These are phyloP conservation scores for Corbicula japonica DNA, from an alignment of 2,888 invertebrate genomes.

Conservation along the genomic window DNA sequence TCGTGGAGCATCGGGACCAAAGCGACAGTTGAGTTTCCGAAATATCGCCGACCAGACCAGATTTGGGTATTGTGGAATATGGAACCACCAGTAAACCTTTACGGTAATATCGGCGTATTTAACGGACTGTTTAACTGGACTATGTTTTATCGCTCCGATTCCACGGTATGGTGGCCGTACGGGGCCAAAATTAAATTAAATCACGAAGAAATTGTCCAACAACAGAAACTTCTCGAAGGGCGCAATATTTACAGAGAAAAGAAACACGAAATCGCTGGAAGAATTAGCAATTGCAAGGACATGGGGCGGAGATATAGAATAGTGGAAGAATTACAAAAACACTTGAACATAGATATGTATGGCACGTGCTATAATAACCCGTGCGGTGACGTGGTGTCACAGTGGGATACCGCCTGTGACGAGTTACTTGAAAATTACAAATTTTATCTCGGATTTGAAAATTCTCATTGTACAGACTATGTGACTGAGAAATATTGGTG, in stretches of 20 bases:
- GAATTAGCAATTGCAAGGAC: conserved; percentile 56
- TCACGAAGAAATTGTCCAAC: conserved; percentile 5
- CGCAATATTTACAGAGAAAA: conserved; percentile 47
- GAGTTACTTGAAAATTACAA: conserved; percentile 44
- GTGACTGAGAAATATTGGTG: conserved; percentile 62
- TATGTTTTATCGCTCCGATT: conserved; percentile 43
- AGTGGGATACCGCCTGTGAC: conserved; percentile 12
- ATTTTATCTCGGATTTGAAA: conserved; percentile 59
- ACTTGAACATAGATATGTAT: conserved; percentile 48
- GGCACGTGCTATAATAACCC: conserved; percentile 47
- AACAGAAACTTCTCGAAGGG: conserved; percentile 31
- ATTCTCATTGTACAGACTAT: conserved; percentile 54
- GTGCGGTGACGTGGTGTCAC: conserved; percentile 12
- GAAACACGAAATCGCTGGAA: conserved; percentile 39
- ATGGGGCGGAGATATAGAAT: conserved; percentile 35
- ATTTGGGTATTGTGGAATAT: conserved; percentile 72
- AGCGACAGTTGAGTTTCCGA: conserved; percentile 54
- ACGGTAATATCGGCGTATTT: conserved; percentile 52
- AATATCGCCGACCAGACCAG: conserved; percentile 63
- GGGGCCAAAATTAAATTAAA: conserved; percentile 34
- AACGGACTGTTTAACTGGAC: conserved; percentile 64
- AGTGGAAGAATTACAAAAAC: conserved; percentile 36
- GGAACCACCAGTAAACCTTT: conserved; percentile 71
- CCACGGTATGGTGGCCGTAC: conserved; percentile 38
- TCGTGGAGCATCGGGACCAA: conserved; percentile 33